Evolutionary conservation across 2,797 vertebrate species (phyloP).

Genomic region (Chromobotia macracanthus): DNA sequence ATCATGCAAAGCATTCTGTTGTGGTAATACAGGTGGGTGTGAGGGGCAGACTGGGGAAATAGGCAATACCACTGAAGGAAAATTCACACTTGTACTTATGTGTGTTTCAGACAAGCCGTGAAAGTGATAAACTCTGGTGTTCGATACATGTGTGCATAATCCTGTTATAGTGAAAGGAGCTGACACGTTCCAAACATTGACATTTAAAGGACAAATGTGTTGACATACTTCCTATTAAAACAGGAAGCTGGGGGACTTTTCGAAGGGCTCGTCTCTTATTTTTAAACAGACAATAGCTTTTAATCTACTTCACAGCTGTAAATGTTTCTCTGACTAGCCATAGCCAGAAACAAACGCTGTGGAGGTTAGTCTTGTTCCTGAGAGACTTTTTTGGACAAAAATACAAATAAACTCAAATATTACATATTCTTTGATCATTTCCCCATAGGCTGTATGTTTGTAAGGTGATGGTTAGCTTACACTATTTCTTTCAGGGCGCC

Average conservation of each 20-base stretch:
- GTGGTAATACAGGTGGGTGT: conserved; percentile 49
- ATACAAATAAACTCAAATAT: neutral
- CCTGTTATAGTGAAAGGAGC: conserved; percentile 52
- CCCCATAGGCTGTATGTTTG: neutral
- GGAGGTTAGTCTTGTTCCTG: neutral
- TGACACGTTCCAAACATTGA: conserved; percentile 25
- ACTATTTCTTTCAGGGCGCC: neutral
- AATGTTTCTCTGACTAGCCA: neutral
- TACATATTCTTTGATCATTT: neutral
- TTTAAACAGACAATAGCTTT: neutral
- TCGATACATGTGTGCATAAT: conserved; percentile 9
- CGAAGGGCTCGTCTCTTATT: neutral
- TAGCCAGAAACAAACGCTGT: too few relatives aligned
- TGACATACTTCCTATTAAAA: conserved; percentile 9
- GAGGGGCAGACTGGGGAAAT: conserved; percentile 60
- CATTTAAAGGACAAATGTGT: conserved; percentile 57
- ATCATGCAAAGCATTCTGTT: conserved; percentile 67
- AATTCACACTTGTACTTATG: conserved; percentile 7
- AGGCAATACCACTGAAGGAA: conserved; percentile 9
- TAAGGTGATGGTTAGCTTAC: neutral
- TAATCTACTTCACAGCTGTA: neutral
- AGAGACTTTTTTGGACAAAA: neutral
- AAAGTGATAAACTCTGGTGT: conserved; percentile 16
- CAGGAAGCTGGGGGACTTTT: conserved; percentile 9
- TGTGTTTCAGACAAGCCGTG: neutral